Percentiles rank a stretch among this genome's conserved stretches.
Conservation (phyloP, 2,888 invertebrate species). For the Drosophila helvetica region DNA sequence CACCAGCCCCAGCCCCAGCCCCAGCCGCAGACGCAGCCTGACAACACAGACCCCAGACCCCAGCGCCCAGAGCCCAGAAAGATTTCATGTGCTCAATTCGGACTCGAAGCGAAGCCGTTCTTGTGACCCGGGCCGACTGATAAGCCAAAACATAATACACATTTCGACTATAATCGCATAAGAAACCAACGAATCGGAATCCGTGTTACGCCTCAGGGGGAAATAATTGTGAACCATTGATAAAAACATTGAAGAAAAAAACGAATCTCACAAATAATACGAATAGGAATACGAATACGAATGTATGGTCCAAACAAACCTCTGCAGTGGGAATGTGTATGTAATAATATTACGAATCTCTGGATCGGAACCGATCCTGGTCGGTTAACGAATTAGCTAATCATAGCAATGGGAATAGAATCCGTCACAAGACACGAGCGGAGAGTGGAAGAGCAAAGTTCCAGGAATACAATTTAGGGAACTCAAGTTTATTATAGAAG, state of each 20-base stretch:
- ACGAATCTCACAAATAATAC: neutral
- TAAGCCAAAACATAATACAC: conserved; percentile 21
- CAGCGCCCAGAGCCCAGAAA: neutral
- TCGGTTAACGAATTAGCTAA: conserved; percentile 1
- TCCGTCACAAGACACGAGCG: conserved; percentile 1
- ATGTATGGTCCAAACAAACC: conserved; percentile 40
- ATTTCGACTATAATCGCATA: neutral
- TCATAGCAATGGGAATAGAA: conserved; percentile 37
- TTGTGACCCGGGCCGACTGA: conserved; percentile 14
- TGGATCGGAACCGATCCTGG: conserved; percentile 7
- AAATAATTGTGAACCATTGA: conserved; percentile 44
- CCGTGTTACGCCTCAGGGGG: conserved; percentile 1
- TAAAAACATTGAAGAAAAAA: conserved; percentile 13
- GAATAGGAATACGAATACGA: too few relatives aligned
- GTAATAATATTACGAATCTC: conserved; percentile 11
- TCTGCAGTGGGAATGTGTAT: neutral
- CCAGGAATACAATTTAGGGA: conserved; percentile 2
- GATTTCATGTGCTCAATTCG: conserved; percentile 36
- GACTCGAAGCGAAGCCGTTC: conserved; percentile 28
- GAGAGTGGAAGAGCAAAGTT: neutral
- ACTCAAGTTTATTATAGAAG: neutral
- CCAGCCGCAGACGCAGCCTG: too few relatives aligned
- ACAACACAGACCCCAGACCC: conserved; percentile 23
- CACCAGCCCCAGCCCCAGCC: conserved; percentile 33
- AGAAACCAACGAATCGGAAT: neutral